Percentiles rank a stretch among this genome's conserved stretches.
These are phyloP conservation scores for Silurus glanis DNA, from an alignment of 2,113 vertebrate genomes.

Conservation along the genomic window DNA sequence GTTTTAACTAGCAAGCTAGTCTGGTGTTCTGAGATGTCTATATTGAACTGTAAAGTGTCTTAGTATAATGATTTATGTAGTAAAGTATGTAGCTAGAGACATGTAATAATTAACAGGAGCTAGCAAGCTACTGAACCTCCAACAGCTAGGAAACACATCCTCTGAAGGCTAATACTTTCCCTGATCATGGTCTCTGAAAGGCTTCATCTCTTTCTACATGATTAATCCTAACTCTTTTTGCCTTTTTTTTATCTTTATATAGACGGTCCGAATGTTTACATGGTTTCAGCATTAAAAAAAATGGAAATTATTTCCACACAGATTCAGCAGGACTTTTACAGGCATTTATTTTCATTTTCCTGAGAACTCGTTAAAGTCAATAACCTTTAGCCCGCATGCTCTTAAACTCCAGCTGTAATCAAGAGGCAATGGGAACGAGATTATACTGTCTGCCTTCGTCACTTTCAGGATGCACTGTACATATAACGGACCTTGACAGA, in stretches of 20 bases:
- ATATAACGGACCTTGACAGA: neutral
- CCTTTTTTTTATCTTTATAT: neutral
- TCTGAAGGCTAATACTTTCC: neutral
- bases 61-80: neutral
- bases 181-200: neutral
- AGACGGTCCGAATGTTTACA: neutral
- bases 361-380: neutral
- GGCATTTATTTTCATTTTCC: neutral
- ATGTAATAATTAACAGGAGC: neutral
- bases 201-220: neutral
- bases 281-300: neutral
- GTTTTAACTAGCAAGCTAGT: neutral
- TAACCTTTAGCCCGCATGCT: neutral
- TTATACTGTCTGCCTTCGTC: neutral
- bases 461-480: neutral
- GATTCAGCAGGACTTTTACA: neutral
- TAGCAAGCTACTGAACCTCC: neutral
- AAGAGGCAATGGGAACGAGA: neutral
- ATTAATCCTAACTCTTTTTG: neutral
- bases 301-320: neutral
- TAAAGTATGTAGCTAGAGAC: neutral
- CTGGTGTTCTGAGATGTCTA: neutral
- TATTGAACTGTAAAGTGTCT: neutral
- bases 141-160: neutral
- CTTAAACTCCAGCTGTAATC: neutral